Evolutionary conservation across 1,140 invertebrate species (phyloP).

Genomic region (Ips nitidus): DNA sequence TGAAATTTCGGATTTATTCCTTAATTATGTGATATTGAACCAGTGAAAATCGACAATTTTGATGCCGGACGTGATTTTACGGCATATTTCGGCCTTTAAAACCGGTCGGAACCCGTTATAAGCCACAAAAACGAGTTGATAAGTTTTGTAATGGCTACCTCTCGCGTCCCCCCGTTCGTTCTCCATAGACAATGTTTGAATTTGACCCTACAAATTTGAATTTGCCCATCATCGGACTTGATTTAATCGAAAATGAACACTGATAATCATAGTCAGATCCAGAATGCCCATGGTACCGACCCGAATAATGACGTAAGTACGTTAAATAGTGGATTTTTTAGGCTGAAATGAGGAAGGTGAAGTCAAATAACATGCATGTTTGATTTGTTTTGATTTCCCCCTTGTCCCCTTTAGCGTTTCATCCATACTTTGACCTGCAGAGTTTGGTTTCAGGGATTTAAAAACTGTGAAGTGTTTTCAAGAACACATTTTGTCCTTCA

Average conservation of each 20-base stretch:
- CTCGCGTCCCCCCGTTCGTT: conserved; percentile 61
- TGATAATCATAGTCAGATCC: conserved; percentile 57
- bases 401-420: neutral
- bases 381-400: conserved; percentile 3
- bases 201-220: no score
- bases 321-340: neutral
- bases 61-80: conserved; percentile 4
- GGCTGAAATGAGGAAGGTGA: no score
- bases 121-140: conserved; percentile 28
- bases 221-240: conserved; percentile 34
- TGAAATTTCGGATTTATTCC: conserved; percentile 36
- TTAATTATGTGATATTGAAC: conserved; percentile 36
- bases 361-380: neutral
- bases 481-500: no score
- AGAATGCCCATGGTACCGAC: conserved; percentile 56
- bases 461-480: no score
- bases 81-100: conserved; percentile 10
- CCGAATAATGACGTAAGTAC: conserved; percentile 56
- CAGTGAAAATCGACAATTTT: conserved; percentile 14
- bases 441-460: no score
- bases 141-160: conserved; percentile 62
- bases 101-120: neutral
- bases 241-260: conserved; percentile 53
- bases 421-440: no score
- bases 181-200: conserved; percentile 22